phyloP scores from a whole-genome alignment of 2,888 invertebrate species.

The Drosophila niveifrons region DNA sequence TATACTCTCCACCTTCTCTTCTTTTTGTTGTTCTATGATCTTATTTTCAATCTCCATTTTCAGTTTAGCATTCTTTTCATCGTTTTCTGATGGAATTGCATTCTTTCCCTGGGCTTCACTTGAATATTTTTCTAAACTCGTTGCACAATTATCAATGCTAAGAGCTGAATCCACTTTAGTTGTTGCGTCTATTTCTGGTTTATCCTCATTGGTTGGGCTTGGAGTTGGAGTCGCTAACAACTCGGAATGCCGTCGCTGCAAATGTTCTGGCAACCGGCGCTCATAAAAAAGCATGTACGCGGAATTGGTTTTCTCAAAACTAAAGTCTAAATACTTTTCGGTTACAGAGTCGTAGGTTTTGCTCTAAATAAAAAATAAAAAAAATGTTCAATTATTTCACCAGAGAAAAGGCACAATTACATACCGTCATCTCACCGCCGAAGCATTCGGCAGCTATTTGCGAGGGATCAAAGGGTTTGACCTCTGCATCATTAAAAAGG shows the following conservation, averaged over 20 bases:
- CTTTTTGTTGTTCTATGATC: background rate
- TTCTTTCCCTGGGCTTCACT: constrained; percentile 1
- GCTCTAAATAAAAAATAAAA: constrained; percentile 87
- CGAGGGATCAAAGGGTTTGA: constrained; percentile 97
- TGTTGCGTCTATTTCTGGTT: constrained; percentile 44
- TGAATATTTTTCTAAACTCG: constrained; percentile 5
- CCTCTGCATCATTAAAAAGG: constrained; percentile 96
- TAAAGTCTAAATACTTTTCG: constrained; percentile 98
- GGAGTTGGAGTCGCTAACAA: constrained; percentile 72
- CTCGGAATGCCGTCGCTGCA: constrained; percentile 83
- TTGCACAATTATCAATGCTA: constrained; percentile 28
- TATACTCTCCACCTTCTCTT: constrained; percentile 56
- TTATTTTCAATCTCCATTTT: constrained; percentile 4
- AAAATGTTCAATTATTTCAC: background rate
- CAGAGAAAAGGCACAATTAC: constrained; percentile 34
- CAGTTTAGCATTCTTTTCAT: constrained; percentile 6
- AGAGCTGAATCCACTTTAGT: constrained; percentile 22
- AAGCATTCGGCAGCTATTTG: constrained; percentile 98
- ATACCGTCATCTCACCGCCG: constrained; percentile 98
- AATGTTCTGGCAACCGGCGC: constrained; percentile 87
- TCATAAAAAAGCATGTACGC: constrained; percentile 99
- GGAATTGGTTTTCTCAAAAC: constrained; percentile 98
- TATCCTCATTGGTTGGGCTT: constrained; percentile 69
- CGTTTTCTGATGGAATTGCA: background rate
- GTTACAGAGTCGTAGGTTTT: constrained; percentile 98